phyloP scores from a whole-genome alignment of 2,888 invertebrate species.

The Leistus spinibarbis region DNA sequence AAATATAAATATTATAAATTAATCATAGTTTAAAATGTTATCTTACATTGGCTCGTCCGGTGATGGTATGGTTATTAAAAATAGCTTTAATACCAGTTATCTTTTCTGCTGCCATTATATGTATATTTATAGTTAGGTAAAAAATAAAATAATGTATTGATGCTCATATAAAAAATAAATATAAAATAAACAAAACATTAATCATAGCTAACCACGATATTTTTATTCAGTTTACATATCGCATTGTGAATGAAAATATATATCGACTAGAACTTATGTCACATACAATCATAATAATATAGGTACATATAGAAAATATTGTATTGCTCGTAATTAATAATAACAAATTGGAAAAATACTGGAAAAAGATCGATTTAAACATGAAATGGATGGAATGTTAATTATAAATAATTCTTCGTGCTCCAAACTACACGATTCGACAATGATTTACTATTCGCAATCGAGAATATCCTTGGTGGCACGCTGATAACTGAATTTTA shows the following conservation, averaged over 20 bases:
- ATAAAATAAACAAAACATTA: constrained; percentile 7
- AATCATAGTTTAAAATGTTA: too few relatives aligned
- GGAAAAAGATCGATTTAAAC: neutral
- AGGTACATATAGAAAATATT: constrained; percentile 19
- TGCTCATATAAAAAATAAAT: neutral
- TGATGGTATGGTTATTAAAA: constrained; percentile 61
- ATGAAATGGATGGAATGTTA: neutral
- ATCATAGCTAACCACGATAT: constrained; percentile 17
- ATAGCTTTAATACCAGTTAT: constrained; percentile 56
- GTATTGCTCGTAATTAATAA: neutral
- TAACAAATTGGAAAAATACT: neutral
- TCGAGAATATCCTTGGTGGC: too few relatives aligned
- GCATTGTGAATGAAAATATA: constrained; percentile 13
- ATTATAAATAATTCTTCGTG: neutral
- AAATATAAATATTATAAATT: too few relatives aligned
- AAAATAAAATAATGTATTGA: neutral
- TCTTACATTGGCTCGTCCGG: constrained; percentile 64
- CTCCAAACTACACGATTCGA: neutral
- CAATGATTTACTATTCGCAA: too few relatives aligned
- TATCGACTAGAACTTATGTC: constrained; percentile 6
- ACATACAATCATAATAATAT: too few relatives aligned
- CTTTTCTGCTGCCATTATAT: constrained; percentile 59
- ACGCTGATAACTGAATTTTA: too few relatives aligned
- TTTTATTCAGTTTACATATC: constrained; percentile 4
- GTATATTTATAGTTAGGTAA: too few relatives aligned